Evolutionary conservation across 2,113 vertebrate species (phyloP).

Genomic region (Etia nguti): DNA sequence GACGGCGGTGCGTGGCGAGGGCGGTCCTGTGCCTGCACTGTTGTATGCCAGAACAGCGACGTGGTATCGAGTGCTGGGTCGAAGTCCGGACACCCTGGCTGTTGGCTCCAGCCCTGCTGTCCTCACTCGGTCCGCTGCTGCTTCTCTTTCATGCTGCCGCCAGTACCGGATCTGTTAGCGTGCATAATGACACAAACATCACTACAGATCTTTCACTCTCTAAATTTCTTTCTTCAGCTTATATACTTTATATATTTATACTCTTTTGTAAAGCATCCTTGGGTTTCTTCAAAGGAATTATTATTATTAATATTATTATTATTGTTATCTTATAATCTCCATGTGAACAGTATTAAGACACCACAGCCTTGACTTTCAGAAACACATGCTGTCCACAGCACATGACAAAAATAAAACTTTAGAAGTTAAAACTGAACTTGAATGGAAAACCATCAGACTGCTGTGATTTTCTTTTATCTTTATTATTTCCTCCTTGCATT

Average conservation of each 20-base stretch:
- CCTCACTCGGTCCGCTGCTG: conserved; percentile 88
- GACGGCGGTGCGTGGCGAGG: conserved; percentile 80
- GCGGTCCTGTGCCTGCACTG: conserved; percentile 87
- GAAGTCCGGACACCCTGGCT: conserved; percentile 80
- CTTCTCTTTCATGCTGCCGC: conserved; percentile 89
- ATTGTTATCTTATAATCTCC: background rate
- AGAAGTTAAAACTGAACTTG: too few species aligned
- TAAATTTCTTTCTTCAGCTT: background rate
- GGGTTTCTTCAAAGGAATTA: background rate
- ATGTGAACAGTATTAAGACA: background rate
- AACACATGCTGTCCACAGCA: background rate
- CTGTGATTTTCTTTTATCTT: background rate
- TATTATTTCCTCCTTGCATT: background rate
- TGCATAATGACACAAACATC: background rate
- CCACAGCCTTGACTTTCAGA: background rate
- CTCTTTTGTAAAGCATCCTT: background rate
- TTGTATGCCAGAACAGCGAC: conserved; percentile 91
- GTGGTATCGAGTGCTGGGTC: conserved; percentile 88
- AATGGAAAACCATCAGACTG: background rate
- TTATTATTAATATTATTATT: background rate
- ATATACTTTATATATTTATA: background rate
- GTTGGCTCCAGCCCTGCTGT: conserved; percentile 82
- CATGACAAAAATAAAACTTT: too few species aligned
- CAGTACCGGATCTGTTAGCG: conserved; percentile 89
- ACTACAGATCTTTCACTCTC: background rate